Percentiles rank a stretch among this genome's conserved stretches.
phyloP scores from a whole-genome alignment of 2,797 vertebrate genomes.

The Hippopotamyrus pictus region DNA sequence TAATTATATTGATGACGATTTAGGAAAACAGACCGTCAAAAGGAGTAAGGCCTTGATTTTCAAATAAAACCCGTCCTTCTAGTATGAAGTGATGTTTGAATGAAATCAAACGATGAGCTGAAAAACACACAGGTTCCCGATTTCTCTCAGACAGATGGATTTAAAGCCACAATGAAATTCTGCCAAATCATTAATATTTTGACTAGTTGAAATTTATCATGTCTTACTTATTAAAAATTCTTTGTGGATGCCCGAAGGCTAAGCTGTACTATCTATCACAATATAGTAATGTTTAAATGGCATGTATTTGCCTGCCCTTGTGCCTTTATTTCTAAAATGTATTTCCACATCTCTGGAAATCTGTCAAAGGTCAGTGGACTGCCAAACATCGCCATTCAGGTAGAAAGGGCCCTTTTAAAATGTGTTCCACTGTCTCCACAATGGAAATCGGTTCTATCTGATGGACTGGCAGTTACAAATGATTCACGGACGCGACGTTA shows the following conservation, averaged over 20 bases:
- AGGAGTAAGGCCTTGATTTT: neutral
- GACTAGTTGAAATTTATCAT: neutral
- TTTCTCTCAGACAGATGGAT: neutral
- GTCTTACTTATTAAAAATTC: neutral
- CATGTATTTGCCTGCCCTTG: neutral
- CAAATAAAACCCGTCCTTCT: neutral
- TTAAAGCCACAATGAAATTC: neutral
- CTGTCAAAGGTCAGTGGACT: neutral
- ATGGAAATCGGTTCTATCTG: neutral
- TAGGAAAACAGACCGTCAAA: neutral
- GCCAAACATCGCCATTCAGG: neutral
- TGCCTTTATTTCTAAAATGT: neutral
- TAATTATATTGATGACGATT: neutral
- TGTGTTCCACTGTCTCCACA: neutral
- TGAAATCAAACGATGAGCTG: neutral
- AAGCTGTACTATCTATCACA: neutral
- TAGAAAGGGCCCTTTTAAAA: neutral
- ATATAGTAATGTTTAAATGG: neutral
- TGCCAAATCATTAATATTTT: neutral
- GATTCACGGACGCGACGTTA: neutral
- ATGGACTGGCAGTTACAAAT: neutral
- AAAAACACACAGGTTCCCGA: neutral
- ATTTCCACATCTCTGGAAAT: neutral
- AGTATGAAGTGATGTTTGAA: neutral
- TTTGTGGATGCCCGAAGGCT: neutral